Conservation (phyloP, 2,888 invertebrate genomes). For the Periphyllus acericola region DNA sequence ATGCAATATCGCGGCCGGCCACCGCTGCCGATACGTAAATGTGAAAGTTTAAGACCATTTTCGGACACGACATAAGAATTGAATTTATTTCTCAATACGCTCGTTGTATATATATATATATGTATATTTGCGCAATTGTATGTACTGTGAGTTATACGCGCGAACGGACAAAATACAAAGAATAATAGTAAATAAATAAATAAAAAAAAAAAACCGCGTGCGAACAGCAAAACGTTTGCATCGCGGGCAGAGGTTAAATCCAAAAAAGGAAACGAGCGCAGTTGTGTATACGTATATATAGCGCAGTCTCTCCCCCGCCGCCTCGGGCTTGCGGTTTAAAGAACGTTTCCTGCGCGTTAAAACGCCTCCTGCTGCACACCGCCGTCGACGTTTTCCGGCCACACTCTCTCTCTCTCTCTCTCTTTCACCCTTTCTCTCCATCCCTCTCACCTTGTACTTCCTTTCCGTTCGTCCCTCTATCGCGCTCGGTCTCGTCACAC, state of each 20-base stretch:
- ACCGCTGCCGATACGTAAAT: background rate
- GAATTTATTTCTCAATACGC: conserved; percentile 16
- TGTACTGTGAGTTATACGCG: background rate
- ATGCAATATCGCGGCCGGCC: background rate
- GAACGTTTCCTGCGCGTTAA: conserved; percentile 38
- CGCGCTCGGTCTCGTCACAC: background rate
- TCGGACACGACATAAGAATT: conserved; percentile 30
- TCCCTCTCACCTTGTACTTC: background rate
- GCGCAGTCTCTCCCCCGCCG: background rate
- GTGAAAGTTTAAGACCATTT: conserved; percentile 59
- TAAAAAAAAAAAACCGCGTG: background rate
- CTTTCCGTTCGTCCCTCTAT: background rate
- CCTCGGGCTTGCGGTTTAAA: background rate
- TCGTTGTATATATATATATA: background rate
- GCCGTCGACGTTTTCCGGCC: background rate
- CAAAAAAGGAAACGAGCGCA: conserved; percentile 46
- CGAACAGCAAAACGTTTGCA: background rate
- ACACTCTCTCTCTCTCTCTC: background rate
- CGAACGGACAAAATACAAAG: conserved; percentile 13
- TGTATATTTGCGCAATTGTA: background rate
- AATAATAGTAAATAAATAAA: background rate
- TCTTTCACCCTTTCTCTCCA: too few species aligned
- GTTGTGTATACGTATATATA: background rate
- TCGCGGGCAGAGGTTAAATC: conserved; percentile 32
- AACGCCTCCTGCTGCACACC: background rate